Percentiles rank a stretch among this genome's conserved stretches.
Conservation (phyloP, 2,113 vertebrate species). For the Proterorhinus semilunaris region DNA sequence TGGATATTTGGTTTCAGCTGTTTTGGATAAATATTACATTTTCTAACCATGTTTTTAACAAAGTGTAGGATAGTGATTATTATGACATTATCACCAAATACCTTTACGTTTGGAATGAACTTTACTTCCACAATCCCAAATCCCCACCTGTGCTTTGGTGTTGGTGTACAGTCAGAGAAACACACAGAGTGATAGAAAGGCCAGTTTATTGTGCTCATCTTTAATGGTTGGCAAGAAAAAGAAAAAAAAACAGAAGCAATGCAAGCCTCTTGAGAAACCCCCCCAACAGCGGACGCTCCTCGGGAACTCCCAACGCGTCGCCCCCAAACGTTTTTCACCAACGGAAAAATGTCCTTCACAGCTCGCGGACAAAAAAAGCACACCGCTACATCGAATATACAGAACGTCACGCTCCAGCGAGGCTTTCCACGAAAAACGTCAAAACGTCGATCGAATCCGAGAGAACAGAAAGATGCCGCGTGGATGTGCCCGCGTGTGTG, state of each 20-base stretch:
- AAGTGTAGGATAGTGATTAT: no score
- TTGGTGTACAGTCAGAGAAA: constrained; percentile 43
- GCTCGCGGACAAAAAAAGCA: constrained; percentile 43
- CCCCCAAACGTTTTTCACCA: not conserved
- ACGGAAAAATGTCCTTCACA: constrained; percentile 38
- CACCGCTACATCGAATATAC: constrained; percentile 69
- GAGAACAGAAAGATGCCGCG: constrained; percentile 14
- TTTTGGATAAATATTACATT: no score
- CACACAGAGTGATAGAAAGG: constrained; percentile 60
- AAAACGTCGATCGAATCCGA: constrained; percentile 58
- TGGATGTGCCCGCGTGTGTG: constrained; percentile 8
- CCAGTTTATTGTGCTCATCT: constrained; percentile 76
- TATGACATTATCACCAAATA: no score
- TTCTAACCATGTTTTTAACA: no score
- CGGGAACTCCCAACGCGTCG: not conserved
- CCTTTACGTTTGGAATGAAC: no score
- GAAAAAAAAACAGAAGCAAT: constrained; percentile 52
- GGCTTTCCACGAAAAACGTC: constrained; percentile 64
- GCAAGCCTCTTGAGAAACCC: constrained; percentile 57
- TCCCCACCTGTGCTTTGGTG: constrained; percentile 2
- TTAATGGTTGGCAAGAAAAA: constrained; percentile 68
- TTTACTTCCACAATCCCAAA: no score
- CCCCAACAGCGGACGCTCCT: constrained; percentile 44
- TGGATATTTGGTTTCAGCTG: no score
- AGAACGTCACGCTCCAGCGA: constrained; percentile 68